Base-by-base conservation (phyloP, 2,888 invertebrate species). In the Biston stratarius region DNA sequence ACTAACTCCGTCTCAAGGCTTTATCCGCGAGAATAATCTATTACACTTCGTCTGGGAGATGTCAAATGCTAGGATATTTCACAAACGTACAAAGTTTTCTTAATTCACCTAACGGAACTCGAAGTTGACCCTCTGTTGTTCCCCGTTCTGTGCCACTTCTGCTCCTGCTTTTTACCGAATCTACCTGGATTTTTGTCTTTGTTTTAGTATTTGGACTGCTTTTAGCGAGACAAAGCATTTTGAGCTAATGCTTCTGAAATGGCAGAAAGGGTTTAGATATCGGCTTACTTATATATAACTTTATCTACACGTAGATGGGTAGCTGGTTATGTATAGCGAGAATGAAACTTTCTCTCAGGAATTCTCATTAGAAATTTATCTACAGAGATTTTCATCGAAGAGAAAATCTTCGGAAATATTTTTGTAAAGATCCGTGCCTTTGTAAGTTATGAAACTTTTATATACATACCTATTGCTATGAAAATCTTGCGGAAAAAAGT, bases 141-240 rank as follows among this genome's bases (percentile, higher is more conserved):
- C 5, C 8, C 10, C 14, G 38, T 5, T 11, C 52, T 53, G 14
- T 24, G 12, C 14, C 9, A 48, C 33, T 52, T 52, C 36, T n/a
- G 10, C 60, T 14, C 52, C 15, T 42, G 44, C 11, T 61, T 47
- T 61, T 53, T 38, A 45, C 10, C 15, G 14, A 36, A 61, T 45
- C 33, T 42, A 62, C 55, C 55, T 47, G 56, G 56, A 56, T 55
- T 62, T 55, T 56, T 62, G 55, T 11, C 42, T 62, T 53, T 61
- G 52, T 61, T 45, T 61, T 42, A 53, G 62, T 33, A 60, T 48
- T 52, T 55, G n/a, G n/a, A 11, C 33, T 33, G n/a, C 15, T 33
- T 56, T 62, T 48, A 42, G 15, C 15, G 40, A 15, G 56, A 44
- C 63, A 56, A 57, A 63, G 63, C 63, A 49, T 63, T 63, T 12